These are phyloP conservation scores for Hydropsyche tenuis DNA, from an alignment of 1,140 invertebrate genomes.

Conservation along the genomic window DNA sequence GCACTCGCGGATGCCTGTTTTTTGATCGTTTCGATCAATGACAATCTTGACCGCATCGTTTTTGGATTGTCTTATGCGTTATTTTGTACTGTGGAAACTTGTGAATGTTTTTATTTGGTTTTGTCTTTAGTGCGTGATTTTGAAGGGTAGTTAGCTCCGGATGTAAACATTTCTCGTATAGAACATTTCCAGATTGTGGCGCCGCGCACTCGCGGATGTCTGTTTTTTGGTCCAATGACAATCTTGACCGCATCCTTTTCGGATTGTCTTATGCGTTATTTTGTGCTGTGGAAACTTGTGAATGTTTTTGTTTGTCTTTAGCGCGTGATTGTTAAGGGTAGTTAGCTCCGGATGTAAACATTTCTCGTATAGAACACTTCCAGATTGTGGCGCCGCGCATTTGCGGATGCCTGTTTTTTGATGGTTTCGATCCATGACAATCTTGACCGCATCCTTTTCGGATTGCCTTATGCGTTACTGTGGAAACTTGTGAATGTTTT, in stretches of 20 bases:
- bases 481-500: too few relatives aligned
- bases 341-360: slow-evolving; percentile 50
- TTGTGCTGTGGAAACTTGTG: too few relatives aligned
- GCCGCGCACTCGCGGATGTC: slow-evolving; percentile 51
- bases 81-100: too few relatives aligned
- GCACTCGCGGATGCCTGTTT: slow-evolving; percentile 51
- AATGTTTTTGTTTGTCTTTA: too few relatives aligned
- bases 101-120: too few relatives aligned
- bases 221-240: slow-evolving; percentile 39
- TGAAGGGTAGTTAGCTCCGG: slow-evolving; percentile 51
- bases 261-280: too few relatives aligned
- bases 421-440: neutral
- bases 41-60: too few relatives aligned
- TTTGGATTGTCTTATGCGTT: too few relatives aligned
- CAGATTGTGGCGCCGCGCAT: slow-evolving; percentile 49
- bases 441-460: slow-evolving; percentile 4
- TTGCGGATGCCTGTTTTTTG: slow-evolving; percentile 50
- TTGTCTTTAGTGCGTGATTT: too few relatives aligned
- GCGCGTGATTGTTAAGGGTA: too few relatives aligned
- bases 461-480: too few relatives aligned
- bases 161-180: slow-evolving; percentile 48
- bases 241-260: too few relatives aligned
- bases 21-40: slow-evolving; percentile 22
- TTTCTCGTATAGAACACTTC: slow-evolving; percentile 49
- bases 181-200: slow-evolving; percentile 48